Base-by-base conservation (phyloP, 1,140 invertebrate genomes). In the Triops cancriformis region DNA sequence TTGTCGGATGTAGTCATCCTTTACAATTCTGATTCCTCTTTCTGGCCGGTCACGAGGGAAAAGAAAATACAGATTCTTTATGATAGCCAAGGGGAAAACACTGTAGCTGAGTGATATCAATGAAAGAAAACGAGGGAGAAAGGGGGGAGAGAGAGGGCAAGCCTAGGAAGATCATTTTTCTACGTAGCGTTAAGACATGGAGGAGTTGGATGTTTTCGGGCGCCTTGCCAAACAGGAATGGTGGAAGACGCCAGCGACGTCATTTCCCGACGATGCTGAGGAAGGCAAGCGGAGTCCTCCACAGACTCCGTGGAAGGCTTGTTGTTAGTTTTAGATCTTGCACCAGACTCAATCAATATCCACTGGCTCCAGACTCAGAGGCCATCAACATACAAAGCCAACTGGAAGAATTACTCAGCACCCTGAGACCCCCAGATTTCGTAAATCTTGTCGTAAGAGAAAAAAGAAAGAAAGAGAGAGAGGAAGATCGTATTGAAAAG, bases 361-460 rank as follows among this genome's bases (percentile, higher is more conserved):
- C 51, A 64, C 51, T 64, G 51, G 51, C 51, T 64, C 51, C 51
- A 64, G 51, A 64, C 51, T 64, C 51, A 23, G 18, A 64, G 51
- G 23, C 51, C 51, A 64, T 64, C 51, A 64, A 64, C 51, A 64
- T 64, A 64, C 51, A 64, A 64, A 64, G 51, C 51, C 51, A 64
- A 64, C 18, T 64, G 51, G 51, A 64, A 64, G 51, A 64, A 64
- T 64, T 64, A 64, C 51, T 64, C 51, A 64, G 51, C 51, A 64
- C 51, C 51, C 51, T n/a, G 6, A 64, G 51, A 64, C 51, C 45
- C 51, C 31, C 51, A 64, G 18, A 64, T 64, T 64, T 14, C 9
- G 10, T 64, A 64, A 64, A 64, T 64, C 51, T 23, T 64, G 31
- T 64, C 51, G 51, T 14, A 23, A 64, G 51, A 64, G 51, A 64